Conservation (phyloP, 2,113 vertebrate genomes). For the Equus quagga region DNA sequence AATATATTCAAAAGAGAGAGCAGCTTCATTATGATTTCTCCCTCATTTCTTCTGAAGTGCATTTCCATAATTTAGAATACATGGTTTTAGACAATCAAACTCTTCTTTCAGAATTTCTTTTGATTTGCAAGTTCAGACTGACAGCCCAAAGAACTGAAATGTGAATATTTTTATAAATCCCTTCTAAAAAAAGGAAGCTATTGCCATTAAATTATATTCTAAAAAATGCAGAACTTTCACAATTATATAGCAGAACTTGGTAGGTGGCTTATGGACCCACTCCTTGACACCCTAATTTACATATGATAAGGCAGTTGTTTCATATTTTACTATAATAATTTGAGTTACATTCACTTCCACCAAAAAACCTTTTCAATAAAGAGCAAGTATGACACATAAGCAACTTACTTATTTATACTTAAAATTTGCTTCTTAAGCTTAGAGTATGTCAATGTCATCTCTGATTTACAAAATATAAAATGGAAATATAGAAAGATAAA, state of each 20-base stretch:
- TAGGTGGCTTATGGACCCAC: constrained; percentile 13
- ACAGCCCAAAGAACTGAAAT: constrained; percentile 68
- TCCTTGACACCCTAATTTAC: constrained; percentile 53
- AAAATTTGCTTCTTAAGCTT: background rate
- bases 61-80: constrained; percentile 78
- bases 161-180: constrained; percentile 68
- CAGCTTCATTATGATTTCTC: constrained; percentile 64
- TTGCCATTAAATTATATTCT: constrained; percentile 58
- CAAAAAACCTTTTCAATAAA: background rate
- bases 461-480: background rate
- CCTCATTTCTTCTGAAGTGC: constrained; percentile 36
- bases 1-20: constrained; percentile 42
- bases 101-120: constrained; percentile 70
- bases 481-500: background rate
- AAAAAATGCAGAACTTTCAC: constrained; percentile 59
- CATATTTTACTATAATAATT: background rate
- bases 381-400: background rate
- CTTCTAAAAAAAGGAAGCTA: constrained; percentile 44
- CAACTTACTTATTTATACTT: background rate
- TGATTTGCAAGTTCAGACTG: constrained; percentile 73
- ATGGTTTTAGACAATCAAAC: constrained; percentile 66
- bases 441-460: background rate
- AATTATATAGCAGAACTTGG: constrained; percentile 44
- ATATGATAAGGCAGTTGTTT: background rate
- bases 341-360: background rate